A percentile compares a stretch with the other conserved stretches of the same genome.
phyloP scores from a whole-genome alignment of 2,888 invertebrate species.

The Spilosoma lubricipeda region DNA sequence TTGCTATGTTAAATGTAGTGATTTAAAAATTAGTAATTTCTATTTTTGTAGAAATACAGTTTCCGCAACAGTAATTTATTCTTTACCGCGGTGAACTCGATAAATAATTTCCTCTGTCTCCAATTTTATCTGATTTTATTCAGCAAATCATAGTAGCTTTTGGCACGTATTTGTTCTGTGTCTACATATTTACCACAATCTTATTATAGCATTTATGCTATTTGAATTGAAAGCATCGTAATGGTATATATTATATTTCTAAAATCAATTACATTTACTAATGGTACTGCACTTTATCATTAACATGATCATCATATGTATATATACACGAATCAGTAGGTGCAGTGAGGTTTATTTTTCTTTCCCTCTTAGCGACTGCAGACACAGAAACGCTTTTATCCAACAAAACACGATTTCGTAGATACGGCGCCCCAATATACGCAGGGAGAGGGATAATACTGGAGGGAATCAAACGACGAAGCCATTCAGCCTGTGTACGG shows the following conservation, averaged over 20 bases:
- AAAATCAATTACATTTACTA: constrained; percentile 7
- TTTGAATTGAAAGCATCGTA: not conserved
- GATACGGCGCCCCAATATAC: constrained; percentile 37
- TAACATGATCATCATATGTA: constrained; percentile 6
- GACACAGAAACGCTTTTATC: constrained; percentile 73
- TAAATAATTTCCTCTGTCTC: too few species aligned
- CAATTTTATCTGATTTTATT: too few species aligned
- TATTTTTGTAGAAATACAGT: too few species aligned
- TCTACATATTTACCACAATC: too few species aligned
- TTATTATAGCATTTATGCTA: not conserved
- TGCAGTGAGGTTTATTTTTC: constrained; percentile 42
- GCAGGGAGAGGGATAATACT: constrained; percentile 27
- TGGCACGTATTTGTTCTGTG: too few species aligned
- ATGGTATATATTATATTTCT: not conserved
- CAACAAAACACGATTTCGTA: constrained; percentile 55
- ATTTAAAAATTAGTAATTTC: too few species aligned
- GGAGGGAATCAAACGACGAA: constrained; percentile 26
- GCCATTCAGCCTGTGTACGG: constrained; percentile 21
- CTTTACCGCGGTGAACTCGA: too few species aligned
- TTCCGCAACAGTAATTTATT: too few species aligned
- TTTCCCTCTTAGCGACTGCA: constrained; percentile 38
- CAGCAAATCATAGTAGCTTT: too few species aligned
- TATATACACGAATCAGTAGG: not conserved
- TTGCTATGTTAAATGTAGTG: not conserved
- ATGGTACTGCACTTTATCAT: not conserved